Conservation (phyloP, 2,797 vertebrate genomes). For the Spinus olivaceus region DNA sequence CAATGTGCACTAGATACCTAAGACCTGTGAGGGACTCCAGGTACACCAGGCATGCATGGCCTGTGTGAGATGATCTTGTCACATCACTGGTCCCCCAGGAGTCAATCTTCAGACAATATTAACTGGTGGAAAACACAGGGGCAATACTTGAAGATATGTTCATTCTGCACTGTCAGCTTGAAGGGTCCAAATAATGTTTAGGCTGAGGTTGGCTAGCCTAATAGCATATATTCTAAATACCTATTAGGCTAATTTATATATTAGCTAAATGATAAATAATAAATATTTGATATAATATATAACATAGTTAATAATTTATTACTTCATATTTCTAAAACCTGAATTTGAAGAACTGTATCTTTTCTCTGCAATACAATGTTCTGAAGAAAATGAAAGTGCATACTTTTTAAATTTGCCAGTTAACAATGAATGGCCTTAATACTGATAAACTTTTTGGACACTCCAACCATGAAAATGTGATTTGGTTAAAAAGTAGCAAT, state of each 20-base stretch:
- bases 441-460: not conserved
- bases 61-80: not conserved
- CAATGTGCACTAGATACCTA: too few species aligned
- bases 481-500: not conserved
- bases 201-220: not conserved
- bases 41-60: not conserved
- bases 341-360: not conserved
- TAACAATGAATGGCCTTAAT: not conserved
- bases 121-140: not conserved
- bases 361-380: not conserved
- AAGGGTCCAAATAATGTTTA: not conserved
- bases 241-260: not conserved
- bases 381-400: not conserved
- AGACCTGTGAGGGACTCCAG: not conserved
- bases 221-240: not conserved
- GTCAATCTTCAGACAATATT: not conserved
- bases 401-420: not conserved
- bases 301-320: too few species aligned
- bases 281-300: not conserved
- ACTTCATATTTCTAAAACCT: not conserved
- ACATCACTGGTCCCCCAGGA: not conserved
- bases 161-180: not conserved
- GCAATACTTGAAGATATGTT: not conserved
- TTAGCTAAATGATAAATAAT: not conserved
- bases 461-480: not conserved